Base-by-base conservation (phyloP, 2,797 vertebrate genomes). In the Microctenopoma lineatum region DNA sequence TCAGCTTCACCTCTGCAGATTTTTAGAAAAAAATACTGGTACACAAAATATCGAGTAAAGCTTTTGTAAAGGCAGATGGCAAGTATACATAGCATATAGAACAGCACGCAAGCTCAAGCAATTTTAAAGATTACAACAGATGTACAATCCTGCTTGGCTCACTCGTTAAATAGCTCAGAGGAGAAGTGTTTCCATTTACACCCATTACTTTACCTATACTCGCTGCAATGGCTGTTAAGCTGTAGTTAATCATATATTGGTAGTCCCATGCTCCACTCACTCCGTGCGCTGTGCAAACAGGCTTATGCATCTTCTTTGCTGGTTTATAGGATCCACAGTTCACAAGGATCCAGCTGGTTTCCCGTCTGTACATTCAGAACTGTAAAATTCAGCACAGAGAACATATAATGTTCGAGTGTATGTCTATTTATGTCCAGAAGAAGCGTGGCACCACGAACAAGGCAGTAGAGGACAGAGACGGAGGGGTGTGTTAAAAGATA, bases 21-120 rank as follows among this genome's bases (percentile, higher is more conserved):
- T 12, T 21, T 66, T 68, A 56, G 50, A 70, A 68, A 21, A 75
- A 79, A 68, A 62, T 67, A 81, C 67, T 73, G 26, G 21, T 54
- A 73, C 75, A 81, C 53, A 76, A 72, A 74, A 73, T 81, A 80
- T 76, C 0, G 5, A 76, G 11, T 52, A 72, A 55, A 79, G 69
- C 71, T 79, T 79, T 75, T 67, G 51, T 79, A 58, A 87, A 87
- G 83, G 83, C 84, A 83, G 79, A 69, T 79, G 75, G 76, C 72
- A 80, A 70, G 52, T 63, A 63, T 18, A 45, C 42, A n/a, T 41
- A 67, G 60, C 32, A 66, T 18, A 84, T 60, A 45, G 61, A 68
- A 87, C 75, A 18, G 76, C 54, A 86, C 27, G 9, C 64, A 77
- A 80, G 77, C 80, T 80, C 66, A 68, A 75, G 83, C 73, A 26